Evolutionary conservation across 2,797 vertebrate species (phyloP).

Genomic region (Crypturellus tataupa): DNA sequence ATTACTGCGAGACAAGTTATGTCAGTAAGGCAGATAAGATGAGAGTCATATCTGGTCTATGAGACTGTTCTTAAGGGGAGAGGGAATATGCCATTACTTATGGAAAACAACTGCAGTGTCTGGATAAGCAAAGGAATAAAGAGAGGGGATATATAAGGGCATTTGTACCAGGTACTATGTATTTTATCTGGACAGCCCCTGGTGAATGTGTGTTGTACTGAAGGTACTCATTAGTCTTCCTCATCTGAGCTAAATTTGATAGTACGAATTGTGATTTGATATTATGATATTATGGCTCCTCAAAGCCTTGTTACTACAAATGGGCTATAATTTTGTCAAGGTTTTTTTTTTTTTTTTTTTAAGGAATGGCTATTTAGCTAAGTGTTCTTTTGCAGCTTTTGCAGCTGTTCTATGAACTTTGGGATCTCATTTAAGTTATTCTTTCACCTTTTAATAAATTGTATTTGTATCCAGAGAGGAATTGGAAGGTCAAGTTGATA

Average conservation of each 20-base stretch:
- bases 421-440: background rate
- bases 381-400: background rate
- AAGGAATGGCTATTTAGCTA: background rate
- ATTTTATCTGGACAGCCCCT: background rate
- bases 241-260: background rate
- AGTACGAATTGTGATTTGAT: background rate
- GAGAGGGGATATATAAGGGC: background rate
- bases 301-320: background rate
- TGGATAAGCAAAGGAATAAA: background rate
- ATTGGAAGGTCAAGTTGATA: background rate
- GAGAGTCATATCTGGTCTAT: background rate
- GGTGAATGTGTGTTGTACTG: too few species aligned
- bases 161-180: too few species aligned
- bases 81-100: rapidly evolving
- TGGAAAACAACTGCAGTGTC: background rate
- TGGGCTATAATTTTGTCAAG: background rate
- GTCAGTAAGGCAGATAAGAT: background rate
- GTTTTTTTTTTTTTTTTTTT: background rate
- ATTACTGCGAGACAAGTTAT: background rate
- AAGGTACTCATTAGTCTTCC: background rate
- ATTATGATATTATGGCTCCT: background rate
- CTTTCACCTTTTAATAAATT: background rate
- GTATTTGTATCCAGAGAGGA: background rate
- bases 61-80: background rate
- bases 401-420: background rate